Evolutionary conservation across 2,888 invertebrate genomes (phyloP).

Genomic region (Hyposoter dolosus): DNA sequence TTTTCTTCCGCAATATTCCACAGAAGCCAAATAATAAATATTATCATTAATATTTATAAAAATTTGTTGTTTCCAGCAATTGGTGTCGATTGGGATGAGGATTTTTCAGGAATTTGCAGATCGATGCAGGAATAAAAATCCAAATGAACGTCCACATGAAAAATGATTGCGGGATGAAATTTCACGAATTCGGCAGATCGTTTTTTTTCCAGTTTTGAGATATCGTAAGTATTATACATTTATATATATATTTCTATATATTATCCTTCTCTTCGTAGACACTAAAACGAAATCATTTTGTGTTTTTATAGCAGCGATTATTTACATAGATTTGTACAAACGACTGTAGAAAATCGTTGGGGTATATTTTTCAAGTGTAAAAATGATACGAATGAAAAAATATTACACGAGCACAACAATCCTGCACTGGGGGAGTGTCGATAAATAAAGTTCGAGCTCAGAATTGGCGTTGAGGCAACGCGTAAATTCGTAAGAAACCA

Average conservation of each 20-base stretch:
- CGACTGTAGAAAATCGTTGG: conserved; percentile 43
- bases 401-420: conserved; percentile 68
- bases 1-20: neutral
- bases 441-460: conserved; percentile 18
- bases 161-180: conserved; percentile 2
- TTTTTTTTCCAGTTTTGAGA: conserved; percentile 27
- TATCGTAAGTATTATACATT: conserved; percentile 38
- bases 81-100: neutral
- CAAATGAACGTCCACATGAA: neutral
- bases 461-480: neutral
- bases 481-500: conserved; percentile 4
- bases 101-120: neutral
- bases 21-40: neutral
- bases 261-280: conserved; percentile 70
- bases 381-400: conserved; percentile 66
- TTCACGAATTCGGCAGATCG: neutral
- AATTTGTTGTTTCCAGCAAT: neutral
- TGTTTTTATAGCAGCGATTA: conserved; percentile 75
- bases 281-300: conserved; percentile 67
- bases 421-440: conserved; percentile 40
- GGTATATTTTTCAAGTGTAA: conserved; percentile 38
- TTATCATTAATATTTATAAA: neutral
- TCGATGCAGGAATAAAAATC: neutral
- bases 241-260: conserved; percentile 67
- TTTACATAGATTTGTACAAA: conserved; percentile 80